Conservation (phyloP, 2,797 vertebrate genomes). For the Gymnodraco acuticeps region DNA sequence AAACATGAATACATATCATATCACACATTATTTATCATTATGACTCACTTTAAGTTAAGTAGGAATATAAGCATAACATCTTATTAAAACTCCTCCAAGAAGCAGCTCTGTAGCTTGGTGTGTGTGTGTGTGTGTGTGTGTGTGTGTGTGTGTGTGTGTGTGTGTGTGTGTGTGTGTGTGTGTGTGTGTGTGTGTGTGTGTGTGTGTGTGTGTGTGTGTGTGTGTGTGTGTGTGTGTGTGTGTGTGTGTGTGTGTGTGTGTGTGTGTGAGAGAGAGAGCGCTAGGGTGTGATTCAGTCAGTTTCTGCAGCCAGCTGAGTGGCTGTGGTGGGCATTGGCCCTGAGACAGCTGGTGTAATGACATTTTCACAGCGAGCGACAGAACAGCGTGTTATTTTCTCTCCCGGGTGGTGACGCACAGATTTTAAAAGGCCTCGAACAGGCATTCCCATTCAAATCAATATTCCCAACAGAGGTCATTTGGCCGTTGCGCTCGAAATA, state of each 20-base stretch:
- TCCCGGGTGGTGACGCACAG: conserved; percentile 53
- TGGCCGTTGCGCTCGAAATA: conserved; percentile 35
- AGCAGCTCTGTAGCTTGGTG: conserved; percentile 32
- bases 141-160: too few species aligned
- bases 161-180: conserved; percentile 9
- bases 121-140: too few species aligned
- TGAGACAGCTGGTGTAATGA: conserved; percentile 80
- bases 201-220: conserved; percentile 11
- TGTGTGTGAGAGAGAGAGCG: conserved; percentile 4
- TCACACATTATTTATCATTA: conserved; percentile 58
- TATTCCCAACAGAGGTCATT: conserved; percentile 61
- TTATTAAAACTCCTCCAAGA: conserved; percentile 64
- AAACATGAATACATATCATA: conserved; percentile 50
- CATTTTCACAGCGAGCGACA: conserved; percentile 77
- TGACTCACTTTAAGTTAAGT: conserved; percentile 40
- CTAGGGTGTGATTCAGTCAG: conserved; percentile 7
- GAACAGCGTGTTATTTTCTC: conserved; percentile 74
- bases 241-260: conserved; percentile 16
- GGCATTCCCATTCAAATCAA: conserved; percentile 65
- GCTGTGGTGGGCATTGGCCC: conserved; percentile 65
- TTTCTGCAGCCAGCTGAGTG: conserved; percentile 67
- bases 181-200: conserved; percentile 12
- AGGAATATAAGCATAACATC: conserved; percentile 53
- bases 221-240: conserved; percentile 11
- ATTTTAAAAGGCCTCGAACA: conserved; percentile 60